A percentile compares a stretch with the other conserved stretches of the same genome.
Conservation (phyloP, 2,888 invertebrate species). For the Apotomis betuletana region DNA sequence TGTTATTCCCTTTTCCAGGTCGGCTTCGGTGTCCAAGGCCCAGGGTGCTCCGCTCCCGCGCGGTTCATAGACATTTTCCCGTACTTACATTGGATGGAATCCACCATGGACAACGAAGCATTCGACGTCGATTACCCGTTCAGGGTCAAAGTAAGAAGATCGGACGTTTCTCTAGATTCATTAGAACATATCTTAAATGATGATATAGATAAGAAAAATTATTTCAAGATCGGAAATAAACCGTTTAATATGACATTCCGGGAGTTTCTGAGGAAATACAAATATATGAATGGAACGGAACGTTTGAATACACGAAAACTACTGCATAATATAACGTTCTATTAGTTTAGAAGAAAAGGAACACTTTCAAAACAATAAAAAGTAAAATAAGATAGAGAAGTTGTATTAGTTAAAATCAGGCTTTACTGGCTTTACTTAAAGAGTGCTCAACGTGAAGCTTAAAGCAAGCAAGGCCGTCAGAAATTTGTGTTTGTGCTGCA, state of each 20-base stretch:
- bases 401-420: no score
- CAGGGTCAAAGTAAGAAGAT: slow-evolving; percentile 17
- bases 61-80: slow-evolving; percentile 56
- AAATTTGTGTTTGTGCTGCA: no score
- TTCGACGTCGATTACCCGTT: slow-evolving; percentile 22
- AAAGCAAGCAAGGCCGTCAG: no score
- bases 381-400: no score
- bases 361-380: neutral
- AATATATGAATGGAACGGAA: neutral
- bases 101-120: slow-evolving; percentile 46
- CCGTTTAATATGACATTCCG: neutral
- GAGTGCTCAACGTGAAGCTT: no score
- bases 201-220: neutral
- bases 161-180: neutral
- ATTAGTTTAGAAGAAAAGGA: neutral
- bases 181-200: neutral
- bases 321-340: neutral
- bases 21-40: slow-evolving; percentile 63
- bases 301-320: neutral
- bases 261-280: slow-evolving; percentile 3
- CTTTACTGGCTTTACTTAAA: no score
- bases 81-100: slow-evolving; percentile 59
- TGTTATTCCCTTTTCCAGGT: slow-evolving; percentile 51
- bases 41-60: slow-evolving; percentile 61
- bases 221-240: slow-evolving; percentile 5